Percentiles rank a stretch among this genome's conserved stretches.
These are phyloP conservation scores for Xestia ashworthii DNA, from an alignment of 2,888 invertebrate species.

Conservation along the genomic window DNA sequence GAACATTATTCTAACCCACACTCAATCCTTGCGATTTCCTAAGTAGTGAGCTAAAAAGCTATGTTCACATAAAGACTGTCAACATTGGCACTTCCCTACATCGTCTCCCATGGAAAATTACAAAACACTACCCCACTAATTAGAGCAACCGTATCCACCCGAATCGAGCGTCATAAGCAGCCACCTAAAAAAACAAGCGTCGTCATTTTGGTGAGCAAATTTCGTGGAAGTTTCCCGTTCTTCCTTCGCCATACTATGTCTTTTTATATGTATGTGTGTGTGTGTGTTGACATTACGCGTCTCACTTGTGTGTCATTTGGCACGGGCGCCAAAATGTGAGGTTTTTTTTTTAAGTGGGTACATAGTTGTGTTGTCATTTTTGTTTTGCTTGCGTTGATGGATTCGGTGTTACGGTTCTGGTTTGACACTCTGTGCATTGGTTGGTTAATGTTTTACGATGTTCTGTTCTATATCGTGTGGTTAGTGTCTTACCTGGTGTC, in stretches of 20 bases:
- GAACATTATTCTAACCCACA: not conserved
- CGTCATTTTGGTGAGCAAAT: conserved; percentile 90
- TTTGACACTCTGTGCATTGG: not conserved
- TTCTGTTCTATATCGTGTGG: no score
- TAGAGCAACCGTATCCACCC: conserved; percentile 76
- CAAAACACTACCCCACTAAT: conserved; percentile 61
- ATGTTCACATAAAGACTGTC: not conserved
- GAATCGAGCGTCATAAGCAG: conserved; percentile 82
- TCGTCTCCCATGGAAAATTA: not conserved
- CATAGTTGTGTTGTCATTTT: conserved; percentile 50
- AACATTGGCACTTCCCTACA: not conserved
- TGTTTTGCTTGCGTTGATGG: conserved; percentile 29
- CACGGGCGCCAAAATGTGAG: conserved; percentile 57
- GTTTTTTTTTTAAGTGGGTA: conserved; percentile 46
- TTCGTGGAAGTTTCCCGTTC: conserved; percentile 89
- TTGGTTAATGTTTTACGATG: not conserved
- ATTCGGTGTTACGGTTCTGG: not conserved
- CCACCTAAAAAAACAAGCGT: conserved; percentile 90
- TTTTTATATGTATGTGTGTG: conserved; percentile 76
- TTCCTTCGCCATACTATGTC: conserved; percentile 79
- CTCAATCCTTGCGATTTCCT: not conserved
- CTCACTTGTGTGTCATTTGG: conserved; percentile 70
- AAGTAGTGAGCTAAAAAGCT: not conserved
- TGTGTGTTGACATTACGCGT: conserved; percentile 70
- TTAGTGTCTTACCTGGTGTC: no score